Base-by-base conservation (phyloP, 2,113 vertebrate species). In the Peromyscus californicus region DNA sequence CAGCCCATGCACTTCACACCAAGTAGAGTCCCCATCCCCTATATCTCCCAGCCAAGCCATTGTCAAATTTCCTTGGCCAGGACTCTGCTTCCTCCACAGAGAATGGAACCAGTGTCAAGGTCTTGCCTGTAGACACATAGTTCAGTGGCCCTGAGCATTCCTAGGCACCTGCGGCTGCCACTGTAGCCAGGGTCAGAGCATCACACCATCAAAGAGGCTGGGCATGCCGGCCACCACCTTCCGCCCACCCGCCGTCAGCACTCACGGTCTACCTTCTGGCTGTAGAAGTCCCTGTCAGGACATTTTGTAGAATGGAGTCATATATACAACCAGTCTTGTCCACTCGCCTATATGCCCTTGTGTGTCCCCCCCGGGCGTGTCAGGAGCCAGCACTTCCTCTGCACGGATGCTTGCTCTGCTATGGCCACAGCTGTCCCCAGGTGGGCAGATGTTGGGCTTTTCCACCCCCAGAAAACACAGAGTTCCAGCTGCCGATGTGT, bases 371-470 rank as follows among this genome's bases (percentile, higher is more conserved):
- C 5, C 9, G 54, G 36, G 24, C 54, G 61, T 12, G 15, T 29
- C 70, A 61, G 54, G 9, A 31, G 17, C 39, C 36, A 51, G 33
- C 10, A 24, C 26, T 11, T 26, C 1, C 80, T 69, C 29, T 39
- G 8, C 16, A 0, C 7, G 78, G 22, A 33, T 36, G 0, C 17
- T 1, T 45, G 0, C 7, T 33, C 48, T 12, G 10, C 17, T 70
- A 10, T 17, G 61, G 3, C 21, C 65, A 42, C 17, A 2, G 1
- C 16, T 5, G 0, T 1, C 3, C 33, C 0, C 7, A 21, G 1
- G 36, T 1, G 15, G 12, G 5, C 1, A 45, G 65, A 7, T 7
- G 0, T 2, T 6, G 9, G 19, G 48, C 57, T 1, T n/a, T 4
- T 65, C 31, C 29, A 5, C 11, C 63, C 59, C 29, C 1, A 2